Percentiles rank a stretch among this genome's conserved stretches.
Evolutionary conservation across 2,797 vertebrate species (phyloP).

Genomic region (Myripristis murdjan): DNA sequence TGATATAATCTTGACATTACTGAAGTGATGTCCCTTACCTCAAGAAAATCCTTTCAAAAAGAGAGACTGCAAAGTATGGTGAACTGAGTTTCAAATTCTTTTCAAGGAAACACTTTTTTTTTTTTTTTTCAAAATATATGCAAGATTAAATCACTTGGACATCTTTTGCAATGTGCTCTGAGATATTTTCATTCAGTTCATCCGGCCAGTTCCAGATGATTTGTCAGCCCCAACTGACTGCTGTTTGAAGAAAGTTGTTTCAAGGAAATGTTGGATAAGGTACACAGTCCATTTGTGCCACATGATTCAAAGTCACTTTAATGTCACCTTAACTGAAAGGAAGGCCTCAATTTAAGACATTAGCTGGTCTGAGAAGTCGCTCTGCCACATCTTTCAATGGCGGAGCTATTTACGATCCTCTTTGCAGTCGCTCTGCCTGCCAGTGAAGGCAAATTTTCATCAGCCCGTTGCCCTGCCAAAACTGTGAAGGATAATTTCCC

Average conservation of each 20-base stretch:
- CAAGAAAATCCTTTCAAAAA: no score
- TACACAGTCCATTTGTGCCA: constrained; percentile 20
- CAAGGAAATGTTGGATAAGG: constrained; percentile 4
- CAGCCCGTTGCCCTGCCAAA: constrained; percentile 57
- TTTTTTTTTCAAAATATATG: no score
- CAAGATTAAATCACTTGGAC: no score
- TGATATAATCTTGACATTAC: no score
- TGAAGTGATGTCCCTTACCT: no score
- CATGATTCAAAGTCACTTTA: constrained; percentile 46
- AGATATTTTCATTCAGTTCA: not conserved
- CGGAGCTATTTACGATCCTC: constrained; percentile 46
- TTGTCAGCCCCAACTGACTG: not conserved
- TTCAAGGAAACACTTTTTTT: no score
- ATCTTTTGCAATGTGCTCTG: not conserved
- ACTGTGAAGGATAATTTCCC: constrained; percentile 73
- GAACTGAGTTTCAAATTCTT: no score
- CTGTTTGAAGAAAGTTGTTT: constrained; percentile 17
- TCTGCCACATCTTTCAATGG: constrained; percentile 34
- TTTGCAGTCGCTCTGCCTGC: constrained; percentile 42
- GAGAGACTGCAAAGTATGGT: no score
- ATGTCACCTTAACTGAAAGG: constrained; percentile 32
- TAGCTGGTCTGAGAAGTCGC: constrained; percentile 44
- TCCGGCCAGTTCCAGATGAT: not conserved
- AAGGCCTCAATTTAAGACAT: constrained; percentile 50
- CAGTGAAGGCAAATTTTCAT: constrained; percentile 47